Conservation (phyloP, 2,113 vertebrate species). For the Numida meleagris region DNA sequence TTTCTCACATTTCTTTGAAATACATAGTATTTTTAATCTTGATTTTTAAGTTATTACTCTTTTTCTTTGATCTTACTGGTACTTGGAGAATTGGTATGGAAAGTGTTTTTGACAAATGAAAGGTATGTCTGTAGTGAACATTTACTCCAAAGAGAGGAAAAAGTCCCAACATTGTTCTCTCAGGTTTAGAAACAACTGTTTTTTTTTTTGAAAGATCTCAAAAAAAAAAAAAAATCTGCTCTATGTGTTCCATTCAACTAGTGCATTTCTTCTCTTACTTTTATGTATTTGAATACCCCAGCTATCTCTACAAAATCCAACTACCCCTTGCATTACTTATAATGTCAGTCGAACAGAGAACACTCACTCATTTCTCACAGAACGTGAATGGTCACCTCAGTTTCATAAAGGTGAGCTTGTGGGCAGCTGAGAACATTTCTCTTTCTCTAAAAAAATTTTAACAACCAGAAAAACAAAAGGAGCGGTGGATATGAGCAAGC, state of each 20-base stretch:
- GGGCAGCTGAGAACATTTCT: background rate
- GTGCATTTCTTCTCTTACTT: background rate
- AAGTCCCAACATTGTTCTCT: background rate
- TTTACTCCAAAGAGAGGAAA: background rate
- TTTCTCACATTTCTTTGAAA: background rate
- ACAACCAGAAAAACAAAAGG: background rate
- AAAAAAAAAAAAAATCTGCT: background rate
- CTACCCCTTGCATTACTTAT: background rate
- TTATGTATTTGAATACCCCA: background rate
- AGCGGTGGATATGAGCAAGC: background rate
- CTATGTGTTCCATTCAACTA: background rate
- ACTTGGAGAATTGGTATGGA: background rate
- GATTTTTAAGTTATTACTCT: background rate
- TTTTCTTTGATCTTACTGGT: background rate
- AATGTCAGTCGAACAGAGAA: background rate
- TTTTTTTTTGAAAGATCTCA: background rate
- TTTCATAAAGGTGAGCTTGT: background rate
- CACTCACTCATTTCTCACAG: background rate
- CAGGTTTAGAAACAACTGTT: background rate
- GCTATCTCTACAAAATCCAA: background rate
- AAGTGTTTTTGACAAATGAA: background rate
- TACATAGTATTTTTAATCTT: background rate
- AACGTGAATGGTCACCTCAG: background rate
- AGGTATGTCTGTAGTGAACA: background rate
- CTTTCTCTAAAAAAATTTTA: background rate